phyloP scores from a whole-genome alignment of 2,888 invertebrate genomes.

The Synanthedon vespiformis region DNA sequence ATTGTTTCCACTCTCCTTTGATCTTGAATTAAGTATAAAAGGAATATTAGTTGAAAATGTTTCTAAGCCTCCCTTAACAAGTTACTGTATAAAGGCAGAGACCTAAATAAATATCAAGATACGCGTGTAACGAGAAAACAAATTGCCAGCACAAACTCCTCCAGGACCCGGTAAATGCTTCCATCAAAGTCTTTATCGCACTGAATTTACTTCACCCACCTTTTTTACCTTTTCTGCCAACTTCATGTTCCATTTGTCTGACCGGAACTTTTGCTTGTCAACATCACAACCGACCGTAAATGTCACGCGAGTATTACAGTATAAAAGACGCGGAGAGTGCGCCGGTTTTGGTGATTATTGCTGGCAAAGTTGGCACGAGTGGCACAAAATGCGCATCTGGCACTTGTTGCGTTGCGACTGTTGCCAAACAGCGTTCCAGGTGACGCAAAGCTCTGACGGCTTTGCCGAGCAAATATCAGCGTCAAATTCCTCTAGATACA shows the following conservation, averaged over 20 bases:
- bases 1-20: too few relatives aligned
- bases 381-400: slow-evolving; percentile 18
- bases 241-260: slow-evolving; percentile 18
- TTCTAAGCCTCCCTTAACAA: background rate
- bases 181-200: background rate
- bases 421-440: slow-evolving; percentile 19
- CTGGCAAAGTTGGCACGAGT: slow-evolving; percentile 8
- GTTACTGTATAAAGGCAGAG: background rate
- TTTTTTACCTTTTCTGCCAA: background rate
- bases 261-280: slow-evolving; percentile 33
- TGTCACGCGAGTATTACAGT: slow-evolving; percentile 32
- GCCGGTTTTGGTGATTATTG: slow-evolving; percentile 4
- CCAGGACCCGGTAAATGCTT: background rate
- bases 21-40: background rate
- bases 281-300: slow-evolving; percentile 33
- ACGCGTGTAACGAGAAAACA: background rate
- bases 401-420: slow-evolving; percentile 30
- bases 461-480: slow-evolving; percentile 4
- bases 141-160: background rate
- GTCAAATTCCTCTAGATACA: slow-evolving; percentile 3
- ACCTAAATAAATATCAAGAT: background rate
- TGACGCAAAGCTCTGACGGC: slow-evolving; percentile 2
- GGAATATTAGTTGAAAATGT: background rate
- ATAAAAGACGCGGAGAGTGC: slow-evolving; percentile 23
- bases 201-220: background rate